Base-by-base conservation (phyloP, 2,113 vertebrate species). In the Eurystomus gularis region DNA sequence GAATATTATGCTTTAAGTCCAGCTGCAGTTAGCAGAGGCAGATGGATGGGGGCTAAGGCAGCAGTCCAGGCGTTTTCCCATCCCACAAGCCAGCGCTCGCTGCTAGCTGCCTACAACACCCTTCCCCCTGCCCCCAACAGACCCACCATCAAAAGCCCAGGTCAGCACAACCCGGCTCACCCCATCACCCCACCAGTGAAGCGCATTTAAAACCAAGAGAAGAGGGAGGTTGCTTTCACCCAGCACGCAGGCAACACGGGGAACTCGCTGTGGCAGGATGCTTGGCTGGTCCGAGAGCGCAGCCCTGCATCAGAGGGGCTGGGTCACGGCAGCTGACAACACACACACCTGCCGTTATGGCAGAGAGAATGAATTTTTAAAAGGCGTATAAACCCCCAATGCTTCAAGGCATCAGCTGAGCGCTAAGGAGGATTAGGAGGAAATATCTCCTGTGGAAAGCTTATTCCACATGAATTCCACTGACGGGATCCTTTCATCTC, bases 381-480 rank as follows among this genome's bases (percentile, higher is more conserved):
- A 92, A 94, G 88, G 77, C 90, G 35, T 13, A 55, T 88, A 95
- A 97, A 94, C 88, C 90, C 92, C 94, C 29, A 73, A 72, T 85
- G 95, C 96, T 96, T 69, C 83, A 49, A 96, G 95, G 94, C 96
- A 95, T 91, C 86, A 94, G 95, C 88, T 82, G 94, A 97, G 83
- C 54, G 19, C 92, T 96, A 93, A 89, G 86, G 95, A 96, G 96
- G 92, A 95, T 96, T 97, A 95, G 86, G 86, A 90, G 95, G 94
- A 79, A 93, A 86, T 91, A 89, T 95, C 95, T 96, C 96, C 96
- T 61, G 25, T 91, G 96, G 96, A 96, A 96, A 96, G 95, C 95
- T 97, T 96, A 96, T 92, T 93, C 94, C 96, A 96, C 96, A 96
- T 96, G 96, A 97, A 71, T 97, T 96, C 95, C 95, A 96, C 95